Evolutionary conservation across 2,797 vertebrate genomes (phyloP), one percentile per base, ranked within the genome.

Genomic region (Tokudaia tokunoshimensis): DNA sequence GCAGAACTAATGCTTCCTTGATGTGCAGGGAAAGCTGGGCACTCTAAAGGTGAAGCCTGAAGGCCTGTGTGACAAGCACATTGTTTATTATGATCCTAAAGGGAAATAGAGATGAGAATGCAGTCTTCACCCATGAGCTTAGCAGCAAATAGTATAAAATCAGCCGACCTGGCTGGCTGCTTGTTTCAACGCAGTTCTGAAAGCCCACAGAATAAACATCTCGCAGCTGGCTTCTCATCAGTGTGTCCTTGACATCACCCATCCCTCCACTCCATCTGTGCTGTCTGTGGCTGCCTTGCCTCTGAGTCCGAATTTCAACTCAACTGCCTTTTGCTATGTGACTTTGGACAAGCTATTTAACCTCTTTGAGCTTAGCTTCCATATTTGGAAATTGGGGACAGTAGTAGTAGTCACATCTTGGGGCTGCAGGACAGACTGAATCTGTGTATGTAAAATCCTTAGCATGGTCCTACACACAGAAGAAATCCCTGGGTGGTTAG

Each of bases 181-280:
- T 52, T n/a, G 84, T 55, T 88, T 94, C 70, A 52, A 24, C 8
- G 1, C 29, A 76, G 61, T 84, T 93, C 74, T 92, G 52, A 52
- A 82, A n/a, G 15, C 15, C 29, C 65, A 92, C 82, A 37, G 76
- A 50, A 29, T 24, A 50, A 86, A 63, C 63, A 57, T 47, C 26
- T 59, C 29, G 20, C 61, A 50, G 80, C 61, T 19, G 52, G 29
- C 65, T 78, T 70, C 47, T 65, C 83, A 37, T 59, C 50, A 34
- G 13, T 14, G 29, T 44, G 9, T 61, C 52, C 41, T n/a, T 15
- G 34, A 0, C 0, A 3, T 9, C 14, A 20, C 22, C 17, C 3
- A 10, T 13, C 29, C 19, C 19, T 63, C 76, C 19, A 9, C 15
- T 57, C 72, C 41, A 37, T 22, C 4, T 34, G 65, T 29, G 63